Base-by-base conservation (phyloP, 1,140 invertebrate species). In the Zaprionus inermis region DNA sequence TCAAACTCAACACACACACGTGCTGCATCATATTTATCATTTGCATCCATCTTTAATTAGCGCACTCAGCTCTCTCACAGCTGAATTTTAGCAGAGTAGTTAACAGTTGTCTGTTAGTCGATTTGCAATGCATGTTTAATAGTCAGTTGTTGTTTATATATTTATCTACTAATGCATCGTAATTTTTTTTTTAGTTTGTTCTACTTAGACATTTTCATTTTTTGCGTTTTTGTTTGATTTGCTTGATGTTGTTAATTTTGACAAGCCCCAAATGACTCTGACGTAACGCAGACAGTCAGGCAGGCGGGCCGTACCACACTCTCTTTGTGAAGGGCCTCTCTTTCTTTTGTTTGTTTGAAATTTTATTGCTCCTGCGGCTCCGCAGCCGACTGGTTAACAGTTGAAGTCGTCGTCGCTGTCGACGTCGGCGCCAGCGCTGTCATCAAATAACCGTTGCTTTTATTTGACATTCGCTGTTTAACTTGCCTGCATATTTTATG, bases 401-500 rank as follows among this genome's bases (percentile, higher is more conserved):
- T 65, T 28, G 54, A 55, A 24, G 68, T 38, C 60, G 56, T 5
- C 59, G 68, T 36, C 32, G 28, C 11, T 10, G 54, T 32, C 41
- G 55, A 14, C 24, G 46, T 34, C 38, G 30, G 51, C n/a, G 36
- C 56, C 36, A 14, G 20, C 38, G 30, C 59, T 12, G 28, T 63
- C 36, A n/a, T 22, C 41, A 65, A 72, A 76, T 36, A 69, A 63
- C 30, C 66, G 59, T 67, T 78, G 41, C 51, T 69, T 74, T 67
- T 78, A 73, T 65, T 71, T 73, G 70, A 69, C 66, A 73, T 79
- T 70, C 38, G 66, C 65, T 89, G 73, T 88, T 88, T 89, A 89
- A 88, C 83, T 89, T 83, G 67, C 67, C 73, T 89, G 84, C 76
- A 86, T 88, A 83, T 88, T 86, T 86, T 55, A 88, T 88, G 82